Evolutionary conservation across 2,113 vertebrate species (phyloP).

Genomic region (Sphaerodactylus townsendi): DNA sequence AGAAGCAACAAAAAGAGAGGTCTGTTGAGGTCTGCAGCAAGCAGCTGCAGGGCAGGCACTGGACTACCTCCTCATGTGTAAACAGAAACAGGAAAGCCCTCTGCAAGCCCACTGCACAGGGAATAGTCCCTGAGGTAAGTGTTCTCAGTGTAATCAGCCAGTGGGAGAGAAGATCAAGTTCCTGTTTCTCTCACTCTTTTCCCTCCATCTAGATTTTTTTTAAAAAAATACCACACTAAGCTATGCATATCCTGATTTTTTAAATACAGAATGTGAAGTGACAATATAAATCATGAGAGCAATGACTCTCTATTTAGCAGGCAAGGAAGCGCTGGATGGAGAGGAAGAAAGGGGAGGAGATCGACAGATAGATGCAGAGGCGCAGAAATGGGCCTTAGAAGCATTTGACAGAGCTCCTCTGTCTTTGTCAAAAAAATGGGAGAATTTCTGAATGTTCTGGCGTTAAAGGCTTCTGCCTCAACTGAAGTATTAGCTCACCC

Average conservation of each 20-base stretch:
- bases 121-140: no score
- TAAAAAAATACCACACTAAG: conserved; percentile 25
- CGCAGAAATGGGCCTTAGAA: conserved; percentile 50
- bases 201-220: not conserved
- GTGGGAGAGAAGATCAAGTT: not conserved
- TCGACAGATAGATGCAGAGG: conserved; percentile 28
- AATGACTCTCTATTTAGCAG: conserved; percentile 40
- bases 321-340: conserved; percentile 24
- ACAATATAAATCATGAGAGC: conserved; percentile 42
- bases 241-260: not conserved
- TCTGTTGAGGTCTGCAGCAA: no score
- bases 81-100: no score
- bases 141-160: no score
- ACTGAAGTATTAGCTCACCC: conserved; percentile 29
- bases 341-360: conserved; percentile 39
- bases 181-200: conserved; percentile 1
- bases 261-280: conserved; percentile 31
- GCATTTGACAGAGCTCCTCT: conserved; percentile 37
- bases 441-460: conserved; percentile 40
- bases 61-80: no score
- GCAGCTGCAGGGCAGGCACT: no score
- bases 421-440: conserved; percentile 49
- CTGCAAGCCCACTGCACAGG: no score
- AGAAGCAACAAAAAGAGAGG: no score
- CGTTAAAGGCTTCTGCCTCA: conserved; percentile 10